Percentiles rank a stretch among this genome's conserved stretches.
phyloP scores from a whole-genome alignment of 2,797 vertebrate genomes.

The Coregonus ussuriensis region DNA sequence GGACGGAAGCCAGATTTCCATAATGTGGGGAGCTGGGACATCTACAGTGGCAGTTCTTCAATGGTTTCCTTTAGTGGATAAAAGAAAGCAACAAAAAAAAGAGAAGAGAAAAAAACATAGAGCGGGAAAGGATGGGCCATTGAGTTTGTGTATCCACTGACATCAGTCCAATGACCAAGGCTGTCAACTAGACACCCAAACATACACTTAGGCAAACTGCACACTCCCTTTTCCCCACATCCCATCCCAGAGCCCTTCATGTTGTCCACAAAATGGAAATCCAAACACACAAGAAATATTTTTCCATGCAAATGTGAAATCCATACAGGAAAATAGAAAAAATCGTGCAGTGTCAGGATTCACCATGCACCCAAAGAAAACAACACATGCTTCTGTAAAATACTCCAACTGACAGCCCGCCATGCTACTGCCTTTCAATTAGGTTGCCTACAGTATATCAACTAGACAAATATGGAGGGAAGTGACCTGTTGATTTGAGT shows the following conservation, averaged over 20 bases:
- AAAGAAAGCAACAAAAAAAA: conserved; percentile 43
- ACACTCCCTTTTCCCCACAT: conserved; percentile 76
- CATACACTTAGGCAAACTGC: conserved; percentile 76
- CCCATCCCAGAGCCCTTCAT: conserved; percentile 75
- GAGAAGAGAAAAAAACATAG: conserved; percentile 46
- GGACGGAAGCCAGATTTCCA: conserved; percentile 67
- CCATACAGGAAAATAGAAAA: conserved; percentile 75
- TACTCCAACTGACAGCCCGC: conserved; percentile 58
- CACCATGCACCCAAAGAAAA: conserved; percentile 66
- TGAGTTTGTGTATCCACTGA: conserved; percentile 71
- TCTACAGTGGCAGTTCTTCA: conserved; percentile 70
- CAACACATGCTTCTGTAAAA: conserved; percentile 64
- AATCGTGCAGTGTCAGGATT: conserved; percentile 57
- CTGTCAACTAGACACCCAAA: conserved; percentile 79
- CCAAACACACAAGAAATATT: conserved; percentile 80
- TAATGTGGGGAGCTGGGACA: conserved; percentile 59
- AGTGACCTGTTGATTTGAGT: conserved; percentile 71
- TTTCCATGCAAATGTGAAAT: conserved; percentile 83
- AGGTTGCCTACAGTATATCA: conserved; percentile 72
- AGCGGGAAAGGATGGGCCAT: conserved; percentile 46
- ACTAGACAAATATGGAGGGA: conserved; percentile 74
- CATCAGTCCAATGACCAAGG: conserved; percentile 61
- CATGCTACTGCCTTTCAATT: conserved; percentile 48
- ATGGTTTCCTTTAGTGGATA: conserved; percentile 71
- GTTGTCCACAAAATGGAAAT: conserved; percentile 82